Conservation (phyloP, 1,140 invertebrate genomes). For the Drosophila lacteicornis region DNA sequence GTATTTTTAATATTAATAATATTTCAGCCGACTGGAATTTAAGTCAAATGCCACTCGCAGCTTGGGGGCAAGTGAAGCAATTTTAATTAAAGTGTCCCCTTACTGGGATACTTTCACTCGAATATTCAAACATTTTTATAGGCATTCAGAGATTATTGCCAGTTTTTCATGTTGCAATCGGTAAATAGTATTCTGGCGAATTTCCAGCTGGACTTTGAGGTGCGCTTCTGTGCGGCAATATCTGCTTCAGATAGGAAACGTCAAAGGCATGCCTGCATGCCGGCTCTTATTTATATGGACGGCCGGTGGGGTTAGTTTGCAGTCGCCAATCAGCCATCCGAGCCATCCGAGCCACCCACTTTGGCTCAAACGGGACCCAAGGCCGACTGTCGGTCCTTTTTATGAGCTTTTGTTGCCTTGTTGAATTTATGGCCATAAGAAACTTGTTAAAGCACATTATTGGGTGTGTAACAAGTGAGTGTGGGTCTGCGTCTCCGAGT, state of each 20-base stretch:
- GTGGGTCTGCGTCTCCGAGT: conserved; percentile 14
- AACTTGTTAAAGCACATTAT: conserved; percentile 83
- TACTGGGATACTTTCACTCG: neutral
- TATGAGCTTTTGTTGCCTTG: conserved; percentile 83
- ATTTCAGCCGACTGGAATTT: conserved; percentile 6
- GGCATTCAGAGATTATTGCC: neutral
- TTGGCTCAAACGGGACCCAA: conserved; percentile 11
- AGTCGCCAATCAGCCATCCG: conserved; percentile 51
- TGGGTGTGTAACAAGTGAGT: conserved; percentile 80
- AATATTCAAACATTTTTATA: neutral
- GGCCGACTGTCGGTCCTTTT: conserved; percentile 66
- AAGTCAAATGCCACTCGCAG: neutral
- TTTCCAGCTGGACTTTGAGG: conserved; percentile 31
- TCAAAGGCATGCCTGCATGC: conserved; percentile 72
- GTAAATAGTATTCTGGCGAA: conserved; percentile 33
- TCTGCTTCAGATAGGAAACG: conserved; percentile 65
- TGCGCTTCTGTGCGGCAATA: conserved; percentile 9
- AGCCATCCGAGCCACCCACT: conserved; percentile 14
- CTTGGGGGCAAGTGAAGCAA: neutral
- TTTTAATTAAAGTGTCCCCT: conserved; percentile 38
- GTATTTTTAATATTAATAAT: neutral
- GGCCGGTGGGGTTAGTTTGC: conserved; percentile 62
- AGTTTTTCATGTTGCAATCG: conserved; percentile 12
- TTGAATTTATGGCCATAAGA: conserved; percentile 83
- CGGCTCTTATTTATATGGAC: conserved; percentile 72